These are phyloP conservation scores for Apamea monoglypha DNA, from an alignment of 2,888 invertebrate genomes.

Conservation along the genomic window DNA sequence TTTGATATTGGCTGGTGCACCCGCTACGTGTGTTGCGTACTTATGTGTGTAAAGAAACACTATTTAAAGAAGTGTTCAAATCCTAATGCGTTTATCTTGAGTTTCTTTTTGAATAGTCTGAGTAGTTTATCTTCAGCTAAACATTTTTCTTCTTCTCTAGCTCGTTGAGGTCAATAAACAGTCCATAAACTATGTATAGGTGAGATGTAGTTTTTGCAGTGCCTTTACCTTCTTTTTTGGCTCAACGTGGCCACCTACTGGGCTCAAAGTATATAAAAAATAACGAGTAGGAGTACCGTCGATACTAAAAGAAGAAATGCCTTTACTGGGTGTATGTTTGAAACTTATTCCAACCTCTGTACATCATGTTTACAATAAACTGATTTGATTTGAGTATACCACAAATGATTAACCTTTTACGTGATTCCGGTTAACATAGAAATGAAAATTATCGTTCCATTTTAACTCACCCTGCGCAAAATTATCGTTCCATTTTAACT, in stretches of 20 bases:
- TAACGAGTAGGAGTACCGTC: too few species aligned
- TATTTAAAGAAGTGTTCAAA: slow-evolving; percentile 43
- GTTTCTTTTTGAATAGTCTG: slow-evolving; percentile 19
- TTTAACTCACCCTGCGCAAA: too few species aligned
- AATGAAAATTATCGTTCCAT: background rate
- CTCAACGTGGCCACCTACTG: too few species aligned
- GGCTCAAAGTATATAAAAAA: too few species aligned
- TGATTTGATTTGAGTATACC: background rate
- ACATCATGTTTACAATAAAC: background rate
- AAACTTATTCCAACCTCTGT: background rate
- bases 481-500: background rate
- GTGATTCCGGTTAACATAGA: background rate
- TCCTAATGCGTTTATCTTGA: slow-evolving; percentile 34
- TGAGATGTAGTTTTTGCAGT: background rate
- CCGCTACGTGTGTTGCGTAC: slow-evolving; percentile 51
- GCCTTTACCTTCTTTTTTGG: background rate
- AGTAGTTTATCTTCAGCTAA: slow-evolving; percentile 16
- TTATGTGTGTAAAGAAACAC: slow-evolving; percentile 30
- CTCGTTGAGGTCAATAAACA: background rate
- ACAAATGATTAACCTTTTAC: background rate
- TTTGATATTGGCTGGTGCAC: slow-evolving; percentile 57
- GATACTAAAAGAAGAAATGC: background rate
- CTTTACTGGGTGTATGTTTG: background rate
- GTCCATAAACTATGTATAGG: background rate
- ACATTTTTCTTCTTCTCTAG: background rate